Conservation (phyloP, 2,113 vertebrate genomes). For the Microtus ochrogaster region DNA sequence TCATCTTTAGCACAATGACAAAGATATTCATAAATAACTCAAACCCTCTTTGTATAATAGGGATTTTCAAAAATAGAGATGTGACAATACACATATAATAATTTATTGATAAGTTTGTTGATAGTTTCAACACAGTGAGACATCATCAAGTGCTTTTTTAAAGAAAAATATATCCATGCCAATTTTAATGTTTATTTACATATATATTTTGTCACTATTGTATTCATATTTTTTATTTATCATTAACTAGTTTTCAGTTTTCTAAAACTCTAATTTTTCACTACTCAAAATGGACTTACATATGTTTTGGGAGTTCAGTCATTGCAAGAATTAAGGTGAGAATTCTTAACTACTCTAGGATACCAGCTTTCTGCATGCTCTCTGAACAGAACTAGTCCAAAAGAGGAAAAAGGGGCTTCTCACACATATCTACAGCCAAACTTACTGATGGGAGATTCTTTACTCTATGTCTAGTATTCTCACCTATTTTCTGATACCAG, state of each 20-base stretch:
- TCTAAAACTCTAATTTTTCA: not conserved
- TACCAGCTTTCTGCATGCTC: rapidly evolving
- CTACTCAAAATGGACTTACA: not conserved
- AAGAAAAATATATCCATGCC: not conserved
- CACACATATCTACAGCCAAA: rapidly evolving
- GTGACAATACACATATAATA: not conserved
- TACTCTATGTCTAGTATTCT: not conserved
- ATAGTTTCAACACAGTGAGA: not conserved
- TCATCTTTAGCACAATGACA: not conserved
- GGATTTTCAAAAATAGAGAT: not conserved
- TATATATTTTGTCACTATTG: not conserved
- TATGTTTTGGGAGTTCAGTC: not conserved
- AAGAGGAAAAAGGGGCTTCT: not conserved
- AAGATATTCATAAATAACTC: not conserved
- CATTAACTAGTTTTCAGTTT: not conserved
- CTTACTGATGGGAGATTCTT: not conserved
- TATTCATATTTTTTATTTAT: not conserved
- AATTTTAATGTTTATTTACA: not conserved
- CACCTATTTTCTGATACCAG: not conserved
- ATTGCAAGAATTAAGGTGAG: not conserved
- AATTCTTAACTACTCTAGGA: not conserved
- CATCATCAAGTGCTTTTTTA: not conserved
- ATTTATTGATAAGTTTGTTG: not conserved
- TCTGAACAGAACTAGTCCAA: not conserved
- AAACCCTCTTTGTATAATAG: not conserved